phyloP scores from a whole-genome alignment of 2,113 vertebrate species.

The Leptocoma aspasia region DNA sequence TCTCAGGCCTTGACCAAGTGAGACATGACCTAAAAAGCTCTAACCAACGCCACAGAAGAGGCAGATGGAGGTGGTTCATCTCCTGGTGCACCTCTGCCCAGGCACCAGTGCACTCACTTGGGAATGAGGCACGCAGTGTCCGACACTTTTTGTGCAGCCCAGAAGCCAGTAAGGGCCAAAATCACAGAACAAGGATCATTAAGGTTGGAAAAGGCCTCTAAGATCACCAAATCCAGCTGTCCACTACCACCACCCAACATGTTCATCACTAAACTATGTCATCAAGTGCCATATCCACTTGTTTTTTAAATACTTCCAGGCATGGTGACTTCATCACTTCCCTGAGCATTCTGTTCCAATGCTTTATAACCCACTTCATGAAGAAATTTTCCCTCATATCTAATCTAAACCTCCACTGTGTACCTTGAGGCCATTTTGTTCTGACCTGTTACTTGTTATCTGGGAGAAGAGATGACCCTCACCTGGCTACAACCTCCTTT shows the following conservation, averaged over 20 bases:
- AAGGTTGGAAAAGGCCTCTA: neutral
- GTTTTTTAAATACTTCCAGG: neutral
- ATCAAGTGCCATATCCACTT: neutral
- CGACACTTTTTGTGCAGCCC: neutral
- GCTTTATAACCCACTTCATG: neutral
- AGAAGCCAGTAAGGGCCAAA: neutral
- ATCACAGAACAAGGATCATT: neutral
- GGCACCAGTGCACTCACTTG: accelerated
- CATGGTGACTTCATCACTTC: neutral
- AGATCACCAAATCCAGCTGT: too few species aligned
- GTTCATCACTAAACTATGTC: neutral
- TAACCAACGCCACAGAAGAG: neutral
- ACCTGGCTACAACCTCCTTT: neutral
- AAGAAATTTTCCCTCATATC: neutral
- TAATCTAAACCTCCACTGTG: neutral
- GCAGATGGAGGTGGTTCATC: neutral
- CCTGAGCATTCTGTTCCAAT: neutral
- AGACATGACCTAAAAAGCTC: neutral
- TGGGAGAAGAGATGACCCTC: neutral
- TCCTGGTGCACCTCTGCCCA: neutral
- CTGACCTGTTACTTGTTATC: neutral
- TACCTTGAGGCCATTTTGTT: neutral
- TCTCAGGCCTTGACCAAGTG: neutral
- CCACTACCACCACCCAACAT: neutral
- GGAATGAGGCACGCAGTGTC: accelerated